Evolutionary conservation across 2,888 invertebrate species (phyloP).

Genomic region (Leptopilina drosophilae): DNA sequence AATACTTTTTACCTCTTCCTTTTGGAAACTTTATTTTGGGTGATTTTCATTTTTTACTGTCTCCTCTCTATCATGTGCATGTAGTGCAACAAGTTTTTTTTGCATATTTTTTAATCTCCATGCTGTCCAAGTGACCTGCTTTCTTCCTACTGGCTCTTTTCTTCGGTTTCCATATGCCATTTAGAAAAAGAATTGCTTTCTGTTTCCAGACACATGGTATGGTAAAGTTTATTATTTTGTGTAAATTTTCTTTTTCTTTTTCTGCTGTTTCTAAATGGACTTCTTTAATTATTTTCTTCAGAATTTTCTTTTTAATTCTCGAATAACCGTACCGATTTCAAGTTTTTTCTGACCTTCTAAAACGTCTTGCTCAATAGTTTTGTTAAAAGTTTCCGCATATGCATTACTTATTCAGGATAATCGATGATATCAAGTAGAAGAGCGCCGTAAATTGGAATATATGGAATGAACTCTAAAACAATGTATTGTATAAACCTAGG

Average conservation of each 20-base stretch:
- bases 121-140: too few relatives aligned
- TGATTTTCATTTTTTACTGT: too few relatives aligned
- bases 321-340: neutral
- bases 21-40: too few relatives aligned
- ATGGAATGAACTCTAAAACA: neutral
- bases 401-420: constrained; percentile 43
- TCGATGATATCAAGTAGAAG: neutral
- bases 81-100: too few relatives aligned
- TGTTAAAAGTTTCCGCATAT: constrained; percentile 30
- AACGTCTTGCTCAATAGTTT: neutral
- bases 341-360: neutral
- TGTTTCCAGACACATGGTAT: neutral
- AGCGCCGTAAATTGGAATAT: neutral
- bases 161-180: too few relatives aligned
- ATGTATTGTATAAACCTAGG: neutral
- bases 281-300: neutral
- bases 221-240: neutral
- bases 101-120: too few relatives aligned
- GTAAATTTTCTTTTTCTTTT: neutral
- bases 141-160: too few relatives aligned
- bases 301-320: neutral
- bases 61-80: too few relatives aligned
- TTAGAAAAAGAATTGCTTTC: neutral
- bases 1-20: too few relatives aligned
- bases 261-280: neutral